phyloP scores from a whole-genome alignment of 2,797 vertebrate genomes.

The Delichon dasypus region DNA sequence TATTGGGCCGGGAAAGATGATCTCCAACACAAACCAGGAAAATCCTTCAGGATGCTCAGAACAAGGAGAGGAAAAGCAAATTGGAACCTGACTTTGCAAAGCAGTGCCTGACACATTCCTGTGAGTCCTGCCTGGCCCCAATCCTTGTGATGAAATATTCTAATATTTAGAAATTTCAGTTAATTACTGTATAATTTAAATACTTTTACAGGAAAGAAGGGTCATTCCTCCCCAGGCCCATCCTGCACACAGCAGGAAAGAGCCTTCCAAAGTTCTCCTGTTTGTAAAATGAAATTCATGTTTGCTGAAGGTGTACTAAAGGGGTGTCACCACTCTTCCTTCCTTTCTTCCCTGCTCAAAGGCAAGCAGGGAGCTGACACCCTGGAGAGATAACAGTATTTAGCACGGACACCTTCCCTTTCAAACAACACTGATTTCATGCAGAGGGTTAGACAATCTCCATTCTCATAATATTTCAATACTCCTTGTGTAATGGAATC shows the following conservation, averaged over 20 bases:
- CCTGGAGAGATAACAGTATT: background rate
- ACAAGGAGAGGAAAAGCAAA: background rate
- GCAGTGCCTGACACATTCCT: background rate
- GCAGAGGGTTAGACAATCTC: background rate
- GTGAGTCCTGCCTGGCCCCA: background rate
- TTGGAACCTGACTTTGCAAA: background rate
- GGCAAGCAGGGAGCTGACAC: background rate
- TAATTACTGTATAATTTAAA: background rate
- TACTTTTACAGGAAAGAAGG: background rate
- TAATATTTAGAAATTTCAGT: background rate
- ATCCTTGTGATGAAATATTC: background rate
- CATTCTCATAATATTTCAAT: background rate
- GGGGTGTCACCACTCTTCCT: background rate
- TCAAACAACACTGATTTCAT: background rate
- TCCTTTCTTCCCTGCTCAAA: background rate
- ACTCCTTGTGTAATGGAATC: background rate
- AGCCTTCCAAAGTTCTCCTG: background rate
- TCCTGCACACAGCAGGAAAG: background rate
- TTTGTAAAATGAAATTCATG: background rate
- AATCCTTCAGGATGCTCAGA: background rate
- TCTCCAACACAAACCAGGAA: background rate
- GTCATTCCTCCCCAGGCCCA: accelerated
- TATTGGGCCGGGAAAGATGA: background rate
- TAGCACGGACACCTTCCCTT: background rate
- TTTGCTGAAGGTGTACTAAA: background rate